Conservation (phyloP, 2,888 invertebrate species). For the Acronicta psi region DNA sequence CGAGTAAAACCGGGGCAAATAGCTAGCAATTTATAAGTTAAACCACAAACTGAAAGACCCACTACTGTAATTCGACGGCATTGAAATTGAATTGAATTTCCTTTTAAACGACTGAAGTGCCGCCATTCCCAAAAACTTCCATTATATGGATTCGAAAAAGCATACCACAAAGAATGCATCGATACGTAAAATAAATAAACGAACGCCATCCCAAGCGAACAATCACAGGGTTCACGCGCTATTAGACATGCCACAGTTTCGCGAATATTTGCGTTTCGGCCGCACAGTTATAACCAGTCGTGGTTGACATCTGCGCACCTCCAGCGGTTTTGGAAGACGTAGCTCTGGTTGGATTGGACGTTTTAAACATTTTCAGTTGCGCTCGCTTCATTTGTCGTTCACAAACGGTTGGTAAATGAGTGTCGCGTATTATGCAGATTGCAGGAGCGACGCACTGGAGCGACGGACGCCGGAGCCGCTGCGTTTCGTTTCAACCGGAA, state of each 20-base stretch:
- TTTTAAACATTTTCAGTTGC: conserved; percentile 67
- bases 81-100: conserved; percentile 3
- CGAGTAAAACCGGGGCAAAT: too few species aligned
- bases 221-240: conserved; percentile 78
- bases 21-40: too few species aligned
- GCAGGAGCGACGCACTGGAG: conserved; percentile 69
- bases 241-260: conserved; percentile 71
- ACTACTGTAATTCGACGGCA: conserved; percentile 2
- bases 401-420: conserved; percentile 82
- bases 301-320: conserved; percentile 48
- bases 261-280: conserved; percentile 72
- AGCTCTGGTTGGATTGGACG: conserved; percentile 62
- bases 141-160: conserved; percentile 38
- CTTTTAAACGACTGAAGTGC: conserved; percentile 3
- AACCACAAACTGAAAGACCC: too few species aligned
- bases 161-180: conserved; percentile 56
- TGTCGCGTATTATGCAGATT: conserved; percentile 82
- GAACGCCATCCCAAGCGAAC: conserved; percentile 66
- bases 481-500: conserved; percentile 58
- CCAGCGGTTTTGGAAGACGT: conserved; percentile 50
- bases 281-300: conserved; percentile 55
- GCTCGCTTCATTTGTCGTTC: conserved; percentile 81
- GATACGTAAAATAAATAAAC: conserved; percentile 71
- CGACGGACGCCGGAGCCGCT: conserved; percentile 57
- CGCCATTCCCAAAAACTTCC: conserved; percentile 25